These are phyloP conservation scores for Pseudolaguvia tuberculata DNA, from an alignment of 2,113 vertebrate genomes.

Conservation along the genomic window DNA sequence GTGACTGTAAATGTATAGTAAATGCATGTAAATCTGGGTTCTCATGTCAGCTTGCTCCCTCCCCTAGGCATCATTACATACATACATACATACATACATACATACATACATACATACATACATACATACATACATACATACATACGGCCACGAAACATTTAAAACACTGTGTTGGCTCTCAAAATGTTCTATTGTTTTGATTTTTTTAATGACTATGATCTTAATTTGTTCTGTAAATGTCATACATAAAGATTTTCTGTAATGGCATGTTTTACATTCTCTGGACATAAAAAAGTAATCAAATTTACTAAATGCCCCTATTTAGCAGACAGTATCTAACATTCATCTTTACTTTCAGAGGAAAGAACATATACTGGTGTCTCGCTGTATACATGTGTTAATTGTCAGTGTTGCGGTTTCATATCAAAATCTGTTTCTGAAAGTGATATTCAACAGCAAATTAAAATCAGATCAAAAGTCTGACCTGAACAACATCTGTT, in stretches of 20 bases:
- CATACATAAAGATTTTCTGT: not conserved
- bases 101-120: no score
- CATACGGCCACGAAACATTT: slow-evolving; percentile 5
- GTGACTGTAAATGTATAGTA: not conserved
- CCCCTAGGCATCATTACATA: slow-evolving; percentile 21
- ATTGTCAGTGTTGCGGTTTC: not conserved
- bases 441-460: not conserved
- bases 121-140: no score
- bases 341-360: no score
- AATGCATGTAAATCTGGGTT: not conserved
- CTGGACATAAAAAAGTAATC: no score
- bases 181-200: slow-evolving; percentile 8
- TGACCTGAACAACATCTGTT: not conserved
- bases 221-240: not conserved
- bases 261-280: no score
- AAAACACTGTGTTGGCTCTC: not conserved
- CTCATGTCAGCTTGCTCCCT: slow-evolving; percentile 28
- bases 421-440: slow-evolving; percentile 19
- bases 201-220: not conserved
- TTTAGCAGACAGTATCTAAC: no score
- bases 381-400: no score
- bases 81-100: no score
- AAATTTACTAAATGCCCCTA: no score
- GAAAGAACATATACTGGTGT: no score
- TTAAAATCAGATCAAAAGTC: slow-evolving; percentile 3